Base-by-base conservation (phyloP, 1,140 invertebrate species). In the Caenorhabditis briggsae region DNA sequence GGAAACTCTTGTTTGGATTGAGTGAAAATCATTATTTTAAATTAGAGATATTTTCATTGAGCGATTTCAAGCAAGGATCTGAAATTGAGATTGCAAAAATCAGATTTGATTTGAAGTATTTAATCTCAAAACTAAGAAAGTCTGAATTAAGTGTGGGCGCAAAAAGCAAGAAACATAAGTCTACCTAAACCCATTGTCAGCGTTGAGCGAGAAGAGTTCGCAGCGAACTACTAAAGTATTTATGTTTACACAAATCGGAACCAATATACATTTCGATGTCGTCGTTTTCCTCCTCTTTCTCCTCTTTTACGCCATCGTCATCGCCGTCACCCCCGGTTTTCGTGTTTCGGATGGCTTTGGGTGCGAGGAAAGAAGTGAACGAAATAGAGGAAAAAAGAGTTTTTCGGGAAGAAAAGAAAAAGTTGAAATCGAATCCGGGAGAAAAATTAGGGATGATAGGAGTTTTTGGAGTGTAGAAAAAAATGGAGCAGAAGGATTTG, bases 171-270 rank as follows among this genome's bases (percentile, higher is more conserved):
- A 46, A 78, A 78, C 70, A 78, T 78, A 78, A 78, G 70, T 78
- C 70, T 78, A 78, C 70, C 70, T 78, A 78, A 78, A 50, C 70
- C 70, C 43, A 78, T 78, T 78, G 70, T 70, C 64, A 70, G 33
- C 70, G 43, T 61, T 20, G 59, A 61, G 59, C 59, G 59, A 61
- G 14, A 46, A 46, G 70, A 78, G 70, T 78, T 78, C 70, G 70
- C 70, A 78, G 70, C 70, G 46, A 78, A 70, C 64, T 70, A 70
- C 64, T 70, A 70, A 70, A 78, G 70, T 78, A 78, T 78, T 78
- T 78, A 78, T 78, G 70, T 78, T 78, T 78, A 53, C 70, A 78
- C 70, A 78, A 78, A 78, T 78, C 70, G 70, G 70, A 78, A 78
- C 70, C 70, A 78, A 78, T 78, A 78, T 78, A 78, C 70, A 78